These are phyloP conservation scores for Riparia riparia DNA, from an alignment of 2,113 vertebrate species.

Conservation along the genomic window DNA sequence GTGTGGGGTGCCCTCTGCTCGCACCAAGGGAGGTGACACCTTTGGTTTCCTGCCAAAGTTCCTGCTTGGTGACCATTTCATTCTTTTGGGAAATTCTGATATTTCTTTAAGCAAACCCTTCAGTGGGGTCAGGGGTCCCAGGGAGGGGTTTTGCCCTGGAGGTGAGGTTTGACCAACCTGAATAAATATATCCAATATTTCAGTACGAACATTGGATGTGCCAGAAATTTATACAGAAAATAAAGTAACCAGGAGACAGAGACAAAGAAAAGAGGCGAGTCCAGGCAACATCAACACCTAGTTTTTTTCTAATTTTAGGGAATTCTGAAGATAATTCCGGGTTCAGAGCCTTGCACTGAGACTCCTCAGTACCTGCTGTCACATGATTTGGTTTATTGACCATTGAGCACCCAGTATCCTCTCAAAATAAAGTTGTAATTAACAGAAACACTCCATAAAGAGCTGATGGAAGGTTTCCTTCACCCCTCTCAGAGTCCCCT, in stretches of 20 bases:
- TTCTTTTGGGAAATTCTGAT: not conserved
- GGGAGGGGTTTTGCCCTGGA: not conserved
- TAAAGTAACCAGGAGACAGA: not conserved
- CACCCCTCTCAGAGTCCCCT: not conserved
- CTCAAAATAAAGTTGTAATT: not conserved
- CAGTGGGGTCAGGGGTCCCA: not conserved
- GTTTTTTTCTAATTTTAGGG: not conserved
- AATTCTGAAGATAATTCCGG: not conserved
- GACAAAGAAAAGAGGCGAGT: not conserved
- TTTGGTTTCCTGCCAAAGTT: not conserved
- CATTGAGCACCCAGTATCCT: not conserved
- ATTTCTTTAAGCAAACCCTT: not conserved
- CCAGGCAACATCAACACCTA: not conserved
- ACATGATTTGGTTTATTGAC: not conserved
- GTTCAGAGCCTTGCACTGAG: not conserved
- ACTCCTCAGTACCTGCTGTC: not conserved
- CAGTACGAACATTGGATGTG: not conserved
- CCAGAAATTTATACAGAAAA: not conserved
- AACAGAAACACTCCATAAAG: not conserved
- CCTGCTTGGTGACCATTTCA: not conserved
- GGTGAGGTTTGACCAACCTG: not conserved
- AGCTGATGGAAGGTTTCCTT: not conserved
- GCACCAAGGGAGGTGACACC: not conserved
- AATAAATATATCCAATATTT: not conserved
- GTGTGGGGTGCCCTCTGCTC: not conserved